Evolutionary conservation across 2,113 vertebrate species (phyloP), one percentile per base, ranked within the genome.

Genomic region (Phalacrocorax carbo): DNA sequence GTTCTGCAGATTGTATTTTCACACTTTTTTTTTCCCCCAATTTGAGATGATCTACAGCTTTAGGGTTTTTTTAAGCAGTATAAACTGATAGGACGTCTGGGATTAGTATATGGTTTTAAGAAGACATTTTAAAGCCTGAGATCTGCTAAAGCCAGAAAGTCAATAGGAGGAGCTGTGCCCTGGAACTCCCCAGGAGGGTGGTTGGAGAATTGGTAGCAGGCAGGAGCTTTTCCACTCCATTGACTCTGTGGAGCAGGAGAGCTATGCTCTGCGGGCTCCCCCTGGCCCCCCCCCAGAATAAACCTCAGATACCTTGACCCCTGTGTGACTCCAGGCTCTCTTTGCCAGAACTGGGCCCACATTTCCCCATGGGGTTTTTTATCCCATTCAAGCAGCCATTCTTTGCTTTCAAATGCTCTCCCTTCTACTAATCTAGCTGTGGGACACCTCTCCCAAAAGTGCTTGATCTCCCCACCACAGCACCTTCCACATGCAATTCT

Each of bases 81-180:
- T 85, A 86, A 88, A 76, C 15, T 69, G 86, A 73, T 51, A 84
- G 65, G n/a, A 90, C 0, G 0, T 13, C 42, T 75, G 38, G 80
- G 85, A 93, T 93, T 90, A 91, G 46, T 16, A 78, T 15, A 71
- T 0, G 0, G 15, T 87, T 82, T 73, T 88, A 93, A 90, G 75
- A 77, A 30, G 82, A 88, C 3, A 3, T 52, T 88, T 91, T 77
- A 88, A 96, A 95, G 81, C 89, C 82, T 32, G 23, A 73, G 51
- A 70, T 88, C 84, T 91, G 58, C 76, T 78, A 85, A 90, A 97
- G 93, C 68, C 72, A 70, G 58, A 94, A 95, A 96, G 78, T 95
- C 89, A 96, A 95, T 64, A 95, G 71, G 64, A 92, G 55, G 34
- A 94, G n/a, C 46, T 82, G 25, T 38, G 36, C 34, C 49, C 52